A percentile compares a stretch with the other conserved stretches of the same genome.
Evolutionary conservation across 37 sponge, comb jelly and placozoan genomes (phyloP).

Genomic region (Crambe crambe): DNA sequence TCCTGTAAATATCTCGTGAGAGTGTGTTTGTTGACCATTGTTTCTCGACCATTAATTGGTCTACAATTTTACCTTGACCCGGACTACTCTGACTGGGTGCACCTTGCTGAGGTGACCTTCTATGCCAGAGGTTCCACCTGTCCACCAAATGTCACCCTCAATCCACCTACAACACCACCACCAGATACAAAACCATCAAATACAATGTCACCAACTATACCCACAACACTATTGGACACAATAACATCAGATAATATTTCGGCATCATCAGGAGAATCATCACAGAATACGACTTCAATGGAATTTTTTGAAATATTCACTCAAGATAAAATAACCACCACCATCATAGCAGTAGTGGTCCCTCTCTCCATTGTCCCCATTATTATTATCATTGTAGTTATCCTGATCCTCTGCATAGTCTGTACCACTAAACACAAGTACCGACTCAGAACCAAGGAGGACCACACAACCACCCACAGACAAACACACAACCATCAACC

Average conservation of each 20-base stretch:
- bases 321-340: no score
- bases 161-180: not conserved
- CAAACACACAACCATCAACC: no score
- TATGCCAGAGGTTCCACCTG: not conserved
- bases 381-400: not conserved
- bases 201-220: not conserved
- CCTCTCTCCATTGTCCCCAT: not conserved
- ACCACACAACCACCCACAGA: no score
- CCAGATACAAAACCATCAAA: not conserved
- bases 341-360: not conserved
- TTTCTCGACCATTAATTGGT: not conserved
- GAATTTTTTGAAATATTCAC: no score
- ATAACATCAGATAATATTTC: not conserved
- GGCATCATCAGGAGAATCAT: no score
- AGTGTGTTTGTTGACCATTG: not conserved
- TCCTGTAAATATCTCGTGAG: not conserved
- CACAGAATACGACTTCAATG: no score
- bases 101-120: slow-evolving; percentile 3
- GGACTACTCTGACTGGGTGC: slow-evolving; percentile 6
- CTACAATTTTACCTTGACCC: not conserved
- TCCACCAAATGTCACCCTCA: not conserved
- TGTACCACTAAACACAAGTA: not conserved
- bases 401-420: not conserved
- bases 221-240: not conserved
- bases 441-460: no score